Evolutionary conservation across 2,113 vertebrate genomes (phyloP).

Genomic region (Eonycteris spelaea): DNA sequence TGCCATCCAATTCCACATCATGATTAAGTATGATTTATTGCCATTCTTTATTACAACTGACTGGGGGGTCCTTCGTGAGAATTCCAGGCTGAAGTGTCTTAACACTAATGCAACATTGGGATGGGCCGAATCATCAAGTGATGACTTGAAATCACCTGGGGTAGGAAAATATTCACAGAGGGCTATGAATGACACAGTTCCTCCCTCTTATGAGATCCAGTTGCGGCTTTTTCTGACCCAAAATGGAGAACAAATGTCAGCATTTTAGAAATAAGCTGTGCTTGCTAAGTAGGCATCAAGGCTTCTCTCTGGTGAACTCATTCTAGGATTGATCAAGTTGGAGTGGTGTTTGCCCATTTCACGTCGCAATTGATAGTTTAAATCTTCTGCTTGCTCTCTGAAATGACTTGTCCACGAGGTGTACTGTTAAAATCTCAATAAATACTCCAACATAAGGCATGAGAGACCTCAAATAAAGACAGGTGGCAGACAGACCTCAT

Average conservation of each 20-base stretch:
- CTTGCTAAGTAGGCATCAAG: not conserved
- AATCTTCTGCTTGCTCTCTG: not conserved
- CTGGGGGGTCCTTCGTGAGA: not conserved
- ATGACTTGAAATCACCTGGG: not conserved
- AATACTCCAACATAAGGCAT: not conserved
- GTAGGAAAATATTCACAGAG: not conserved
- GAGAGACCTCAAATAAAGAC: not conserved
- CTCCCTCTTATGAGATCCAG: not conserved
- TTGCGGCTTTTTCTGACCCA: not conserved
- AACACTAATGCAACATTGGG: not conserved
- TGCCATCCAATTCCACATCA: not conserved
- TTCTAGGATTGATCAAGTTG: not conserved
- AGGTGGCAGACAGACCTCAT: not conserved
- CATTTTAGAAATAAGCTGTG: not conserved
- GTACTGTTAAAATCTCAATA: not conserved
- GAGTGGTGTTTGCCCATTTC: not conserved
- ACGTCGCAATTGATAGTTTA: not conserved
- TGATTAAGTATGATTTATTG: not conserved
- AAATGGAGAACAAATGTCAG: not conserved
- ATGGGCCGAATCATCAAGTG: not conserved
- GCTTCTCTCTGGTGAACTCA: not conserved
- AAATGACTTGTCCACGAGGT: not conserved
- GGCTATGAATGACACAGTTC: not conserved
- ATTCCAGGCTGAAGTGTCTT: not conserved
- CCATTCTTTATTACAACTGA: not conserved